phyloP scores from a whole-genome alignment of 2,888 invertebrate species.

The Acronicta alni region DNA sequence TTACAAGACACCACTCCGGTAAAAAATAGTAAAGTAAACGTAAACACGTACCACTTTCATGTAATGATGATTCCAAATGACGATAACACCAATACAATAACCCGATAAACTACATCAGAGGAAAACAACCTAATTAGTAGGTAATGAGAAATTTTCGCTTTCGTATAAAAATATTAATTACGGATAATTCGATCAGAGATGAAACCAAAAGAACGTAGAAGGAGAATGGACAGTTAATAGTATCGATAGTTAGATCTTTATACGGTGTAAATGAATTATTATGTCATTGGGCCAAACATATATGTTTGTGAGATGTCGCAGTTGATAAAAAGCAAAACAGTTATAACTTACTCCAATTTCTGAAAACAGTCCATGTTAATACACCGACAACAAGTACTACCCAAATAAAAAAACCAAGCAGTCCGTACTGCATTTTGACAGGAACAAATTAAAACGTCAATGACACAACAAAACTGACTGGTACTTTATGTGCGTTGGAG shows the following conservation, averaged over 20 bases:
- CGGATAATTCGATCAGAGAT: no score
- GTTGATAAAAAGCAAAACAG: no score
- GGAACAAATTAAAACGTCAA: neutral
- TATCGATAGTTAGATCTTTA: no score
- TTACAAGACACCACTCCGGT: neutral
- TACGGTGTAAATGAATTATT: no score
- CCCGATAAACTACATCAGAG: no score
- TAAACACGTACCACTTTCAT: neutral
- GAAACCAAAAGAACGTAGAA: no score
- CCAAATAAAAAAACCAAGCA: neutral
- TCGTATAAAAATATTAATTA: no score
- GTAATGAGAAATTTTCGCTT: no score
- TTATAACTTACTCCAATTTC: conserved; percentile 5
- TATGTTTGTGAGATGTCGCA: no score
- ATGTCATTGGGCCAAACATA: neutral
- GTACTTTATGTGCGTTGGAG: neutral
- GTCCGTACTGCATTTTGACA: neutral
- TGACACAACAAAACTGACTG: neutral
- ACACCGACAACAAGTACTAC: neutral
- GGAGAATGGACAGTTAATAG: no score
- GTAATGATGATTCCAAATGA: neutral
- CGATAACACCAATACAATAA: neutral
- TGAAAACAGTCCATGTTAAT: neutral
- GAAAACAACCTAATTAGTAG: no score
- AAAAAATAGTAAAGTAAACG: neutral